Percentiles rank a stretch among this genome's conserved stretches.
phyloP scores from a whole-genome alignment of 53 echinoderm and acorn worm species.

The Mesocentrotus franciscanus region DNA sequence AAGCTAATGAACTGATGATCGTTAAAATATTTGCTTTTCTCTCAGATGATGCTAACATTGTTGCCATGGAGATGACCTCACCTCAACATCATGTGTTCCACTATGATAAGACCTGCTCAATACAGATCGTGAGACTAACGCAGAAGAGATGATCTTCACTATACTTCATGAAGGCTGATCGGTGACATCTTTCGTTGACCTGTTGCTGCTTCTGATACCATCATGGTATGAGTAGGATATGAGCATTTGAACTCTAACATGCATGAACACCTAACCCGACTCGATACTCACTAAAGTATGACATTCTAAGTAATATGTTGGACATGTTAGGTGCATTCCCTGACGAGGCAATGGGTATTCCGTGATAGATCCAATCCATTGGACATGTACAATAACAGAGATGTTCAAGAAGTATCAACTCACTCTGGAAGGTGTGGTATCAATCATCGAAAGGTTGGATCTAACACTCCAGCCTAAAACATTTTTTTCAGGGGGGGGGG shows the following conservation, averaged over 20 bases:
- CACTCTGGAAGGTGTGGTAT: no score
- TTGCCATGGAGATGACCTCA: conserved; percentile 27
- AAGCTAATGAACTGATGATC: no score
- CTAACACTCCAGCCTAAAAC: no score
- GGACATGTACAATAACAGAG: no score
- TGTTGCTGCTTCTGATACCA: not conserved
- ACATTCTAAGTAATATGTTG: no score
- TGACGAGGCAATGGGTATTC: no score
- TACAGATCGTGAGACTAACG: conserved; percentile 65
- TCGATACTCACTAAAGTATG: no score
- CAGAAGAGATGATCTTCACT: not conserved
- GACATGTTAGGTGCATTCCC: no score
- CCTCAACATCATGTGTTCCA: conserved; percentile 65
- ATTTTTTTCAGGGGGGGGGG: no score
- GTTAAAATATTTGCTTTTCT: not conserved
- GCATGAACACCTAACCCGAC: not conserved
- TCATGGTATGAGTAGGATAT: not conserved
- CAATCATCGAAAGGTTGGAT: no score
- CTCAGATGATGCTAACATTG: conserved; percentile 49
- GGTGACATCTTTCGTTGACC: not conserved
- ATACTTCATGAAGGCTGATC: not conserved
- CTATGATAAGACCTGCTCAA: conserved; percentile 75
- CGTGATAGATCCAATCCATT: no score
- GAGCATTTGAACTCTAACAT: not conserved
- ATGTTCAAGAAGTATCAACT: no score